Conservation (phyloP, 2,797 vertebrate genomes). For the Lophotriccus pileatus region DNA sequence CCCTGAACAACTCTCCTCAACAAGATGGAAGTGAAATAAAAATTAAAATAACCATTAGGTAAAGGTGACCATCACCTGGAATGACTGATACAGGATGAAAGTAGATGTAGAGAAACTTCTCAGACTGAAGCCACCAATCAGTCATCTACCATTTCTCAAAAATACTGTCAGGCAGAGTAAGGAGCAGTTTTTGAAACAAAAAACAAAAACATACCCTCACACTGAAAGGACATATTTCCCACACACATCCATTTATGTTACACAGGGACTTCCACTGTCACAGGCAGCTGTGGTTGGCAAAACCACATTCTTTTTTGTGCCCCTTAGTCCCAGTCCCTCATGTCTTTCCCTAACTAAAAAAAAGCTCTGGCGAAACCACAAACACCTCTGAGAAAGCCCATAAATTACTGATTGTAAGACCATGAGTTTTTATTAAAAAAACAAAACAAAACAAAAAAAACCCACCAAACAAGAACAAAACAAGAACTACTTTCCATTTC, state of each 20-base stretch:
- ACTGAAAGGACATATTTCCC: neutral
- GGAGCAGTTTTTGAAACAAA: neutral
- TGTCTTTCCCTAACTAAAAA: neutral
- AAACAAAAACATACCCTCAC: neutral
- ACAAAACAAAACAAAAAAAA: no score
- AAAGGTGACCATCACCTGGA: neutral
- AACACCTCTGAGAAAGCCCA: neutral
- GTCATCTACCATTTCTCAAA: neutral
- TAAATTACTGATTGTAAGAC: neutral
- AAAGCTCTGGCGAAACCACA: neutral
- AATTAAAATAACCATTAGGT: neutral
- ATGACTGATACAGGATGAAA: neutral
- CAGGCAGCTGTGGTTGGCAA: neutral
- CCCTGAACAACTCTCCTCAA: neutral
- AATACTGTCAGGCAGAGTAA: neutral
- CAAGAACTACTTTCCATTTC: rapidly evolving
- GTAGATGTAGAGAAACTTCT: neutral
- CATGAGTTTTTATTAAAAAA: neutral
- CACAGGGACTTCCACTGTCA: neutral
- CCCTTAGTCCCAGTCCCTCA: neutral
- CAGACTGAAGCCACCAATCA: neutral
- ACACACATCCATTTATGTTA: neutral
- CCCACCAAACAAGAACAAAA: neutral
- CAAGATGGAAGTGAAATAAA: neutral
- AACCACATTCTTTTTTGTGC: neutral